Evolutionary conservation across 2,888 invertebrate genomes (phyloP).

Genomic region (Synergus gifuensis): DNA sequence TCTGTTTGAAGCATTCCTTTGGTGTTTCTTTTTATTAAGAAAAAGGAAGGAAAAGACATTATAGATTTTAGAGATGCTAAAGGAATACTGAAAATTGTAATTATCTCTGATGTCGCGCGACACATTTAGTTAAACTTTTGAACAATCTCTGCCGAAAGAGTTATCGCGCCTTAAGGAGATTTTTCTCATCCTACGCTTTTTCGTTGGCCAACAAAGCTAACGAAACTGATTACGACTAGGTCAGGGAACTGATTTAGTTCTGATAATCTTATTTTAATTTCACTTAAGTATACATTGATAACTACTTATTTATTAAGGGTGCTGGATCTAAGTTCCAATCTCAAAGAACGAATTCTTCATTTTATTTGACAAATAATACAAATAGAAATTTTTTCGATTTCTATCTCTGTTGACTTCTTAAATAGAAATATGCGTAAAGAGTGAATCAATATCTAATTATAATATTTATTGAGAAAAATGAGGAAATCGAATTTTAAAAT

Average conservation of each 20-base stretch:
- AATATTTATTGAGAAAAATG: no score
- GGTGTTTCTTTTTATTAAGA: not conserved
- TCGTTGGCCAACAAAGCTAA: not conserved
- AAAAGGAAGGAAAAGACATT: not conserved
- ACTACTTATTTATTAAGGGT: not conserved
- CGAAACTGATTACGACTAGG: not conserved
- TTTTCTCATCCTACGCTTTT: constrained; percentile 17
- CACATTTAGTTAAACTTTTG: constrained; percentile 3
- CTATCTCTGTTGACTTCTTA: no score
- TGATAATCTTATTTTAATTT: not conserved
- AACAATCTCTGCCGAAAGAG: not conserved
- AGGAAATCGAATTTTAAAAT: no score
- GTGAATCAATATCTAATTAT: no score
- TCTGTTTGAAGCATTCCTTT: not conserved
- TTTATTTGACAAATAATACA: no score
- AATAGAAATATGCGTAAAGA: no score
- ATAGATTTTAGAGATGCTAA: not conserved
- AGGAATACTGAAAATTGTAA: not conserved
- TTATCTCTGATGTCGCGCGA: not conserved
- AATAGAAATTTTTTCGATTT: no score
- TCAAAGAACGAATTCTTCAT: no score
- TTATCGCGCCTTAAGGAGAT: not conserved
- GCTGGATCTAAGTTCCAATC: no score
- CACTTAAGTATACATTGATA: not conserved
- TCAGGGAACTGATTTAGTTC: constrained; percentile 15